These are phyloP conservation scores for Mayetiola destructor DNA, from an alignment of 2,888 invertebrate species.

Conservation along the genomic window DNA sequence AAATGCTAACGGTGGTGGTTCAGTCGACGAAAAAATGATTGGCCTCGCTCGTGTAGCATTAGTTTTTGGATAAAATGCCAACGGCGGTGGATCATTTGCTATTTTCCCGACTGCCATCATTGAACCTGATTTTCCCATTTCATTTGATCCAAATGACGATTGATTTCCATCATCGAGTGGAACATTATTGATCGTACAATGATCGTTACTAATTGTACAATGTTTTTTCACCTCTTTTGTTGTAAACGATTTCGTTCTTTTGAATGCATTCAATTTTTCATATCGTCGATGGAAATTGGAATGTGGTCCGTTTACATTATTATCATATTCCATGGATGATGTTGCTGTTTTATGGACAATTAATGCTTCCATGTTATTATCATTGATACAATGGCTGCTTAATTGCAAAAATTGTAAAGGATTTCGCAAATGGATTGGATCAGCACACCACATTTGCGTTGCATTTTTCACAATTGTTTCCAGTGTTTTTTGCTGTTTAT, in stretches of 20 bases:
- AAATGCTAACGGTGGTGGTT: constrained; percentile 24
- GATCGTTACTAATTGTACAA: background rate
- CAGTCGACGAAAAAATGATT: constrained; percentile 17
- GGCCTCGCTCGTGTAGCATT: background rate
- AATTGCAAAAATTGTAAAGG: constrained; percentile 24
- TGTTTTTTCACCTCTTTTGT: background rate
- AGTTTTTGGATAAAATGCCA: constrained; percentile 21
- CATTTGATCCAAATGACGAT: background rate
- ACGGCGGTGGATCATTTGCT: constrained; percentile 22
- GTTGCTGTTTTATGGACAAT: background rate
- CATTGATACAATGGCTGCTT: constrained; percentile 24
- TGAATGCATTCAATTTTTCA: background rate
- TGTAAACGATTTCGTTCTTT: background rate
- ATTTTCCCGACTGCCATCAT: background rate
- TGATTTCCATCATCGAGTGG: background rate
- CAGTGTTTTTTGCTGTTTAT: constrained; percentile 20
- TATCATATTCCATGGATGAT: background rate
- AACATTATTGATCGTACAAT: background rate
- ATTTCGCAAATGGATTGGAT: constrained; percentile 24
- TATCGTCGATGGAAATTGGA: background rate
- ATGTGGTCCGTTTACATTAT: background rate
- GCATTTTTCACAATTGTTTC: constrained; percentile 23
- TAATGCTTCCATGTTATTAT: constrained; percentile 16
- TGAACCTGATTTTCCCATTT: background rate
- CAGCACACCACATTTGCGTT: constrained; percentile 24